Base-by-base conservation (phyloP, 2,888 invertebrate genomes). In the Drosophila parthenogenetica region DNA sequence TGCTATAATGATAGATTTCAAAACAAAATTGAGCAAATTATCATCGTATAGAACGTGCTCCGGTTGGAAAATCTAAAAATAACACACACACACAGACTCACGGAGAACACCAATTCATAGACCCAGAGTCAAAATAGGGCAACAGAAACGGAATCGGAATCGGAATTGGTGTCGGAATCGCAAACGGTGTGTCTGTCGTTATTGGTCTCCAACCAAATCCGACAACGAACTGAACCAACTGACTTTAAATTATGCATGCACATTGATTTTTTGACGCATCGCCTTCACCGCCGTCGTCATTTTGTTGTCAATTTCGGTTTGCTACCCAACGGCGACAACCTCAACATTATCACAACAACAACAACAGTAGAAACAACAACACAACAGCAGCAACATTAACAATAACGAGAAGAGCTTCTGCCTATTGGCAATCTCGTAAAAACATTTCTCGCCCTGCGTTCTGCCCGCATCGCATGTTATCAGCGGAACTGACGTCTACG, bases 401-500 rank as follows among this genome's bases (percentile, higher is more conserved):
- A 66, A 39, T 53, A 68, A 50, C 59, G 48, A 40, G 11, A 59
- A 43, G 37, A 57, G 43, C 60, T 13, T 40, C 79, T 59, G 81
- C 68, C 81, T 67, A 79, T 75, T 75, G 71, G 64, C 76, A 73
- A 78, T 63, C 65, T 78, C 72, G 53, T 74, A 66, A 29, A 70
- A 29, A 69, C 70, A 70, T 79, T 75, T 73, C 64, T 65, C 53
- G 39, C 39, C 46, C 54, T 42, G 32, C 69, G 53, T 48, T 40
- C 61, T 67, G 73, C 17, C 55, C 58, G 57, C 72, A 69, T 88
- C 92, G 91, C 89, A 92, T 92, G 92, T 89, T 92, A 91, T 90
- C 92, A 74, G 90, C 87, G 89, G 90, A 91, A 88, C 88, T 90
- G 75, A 81, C 90, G 80, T 88, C 91, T 69, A 73, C 90, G 92